phyloP scores from a whole-genome alignment of 2,113 vertebrate species.

The Marmota flaviventris region DNA sequence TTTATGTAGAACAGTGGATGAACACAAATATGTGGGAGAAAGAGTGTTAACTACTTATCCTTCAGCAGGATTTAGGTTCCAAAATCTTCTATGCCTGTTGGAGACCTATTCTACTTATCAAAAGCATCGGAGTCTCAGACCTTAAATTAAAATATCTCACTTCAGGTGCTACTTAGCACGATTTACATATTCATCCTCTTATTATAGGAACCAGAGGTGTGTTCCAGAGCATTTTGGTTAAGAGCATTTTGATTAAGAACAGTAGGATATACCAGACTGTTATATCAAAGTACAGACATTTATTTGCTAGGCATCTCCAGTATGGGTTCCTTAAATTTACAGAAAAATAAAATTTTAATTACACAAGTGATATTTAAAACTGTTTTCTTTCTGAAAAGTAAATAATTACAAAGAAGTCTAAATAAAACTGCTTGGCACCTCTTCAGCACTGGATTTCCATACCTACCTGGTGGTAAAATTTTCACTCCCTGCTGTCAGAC shows the following conservation, averaged over 20 bases:
- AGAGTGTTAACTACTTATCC: rapidly evolving
- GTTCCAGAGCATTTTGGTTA: background rate
- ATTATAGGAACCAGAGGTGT: background rate
- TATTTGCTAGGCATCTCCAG: background rate
- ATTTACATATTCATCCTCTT: background rate
- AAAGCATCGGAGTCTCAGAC: background rate
- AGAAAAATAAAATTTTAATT: background rate
- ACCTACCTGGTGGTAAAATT: background rate
- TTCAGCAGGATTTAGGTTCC: no score
- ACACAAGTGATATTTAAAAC: background rate
- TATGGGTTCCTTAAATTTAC: background rate
- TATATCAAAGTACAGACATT: background rate
- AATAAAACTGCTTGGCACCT: background rate
- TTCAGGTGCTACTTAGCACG: background rate
- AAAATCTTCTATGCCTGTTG: background rate
- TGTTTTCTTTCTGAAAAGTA: background rate
- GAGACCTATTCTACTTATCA: background rate
- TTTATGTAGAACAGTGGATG: background rate
- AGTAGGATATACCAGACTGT: background rate
- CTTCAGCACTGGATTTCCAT: background rate
- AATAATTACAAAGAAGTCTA: background rate
- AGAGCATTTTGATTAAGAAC: background rate
- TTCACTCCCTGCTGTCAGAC: background rate
- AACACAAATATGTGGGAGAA: background rate
- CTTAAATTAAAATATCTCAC: background rate